Evolutionary conservation across 1,140 invertebrate genomes (phyloP).

Genomic region (Steinernema khuongi): DNA sequence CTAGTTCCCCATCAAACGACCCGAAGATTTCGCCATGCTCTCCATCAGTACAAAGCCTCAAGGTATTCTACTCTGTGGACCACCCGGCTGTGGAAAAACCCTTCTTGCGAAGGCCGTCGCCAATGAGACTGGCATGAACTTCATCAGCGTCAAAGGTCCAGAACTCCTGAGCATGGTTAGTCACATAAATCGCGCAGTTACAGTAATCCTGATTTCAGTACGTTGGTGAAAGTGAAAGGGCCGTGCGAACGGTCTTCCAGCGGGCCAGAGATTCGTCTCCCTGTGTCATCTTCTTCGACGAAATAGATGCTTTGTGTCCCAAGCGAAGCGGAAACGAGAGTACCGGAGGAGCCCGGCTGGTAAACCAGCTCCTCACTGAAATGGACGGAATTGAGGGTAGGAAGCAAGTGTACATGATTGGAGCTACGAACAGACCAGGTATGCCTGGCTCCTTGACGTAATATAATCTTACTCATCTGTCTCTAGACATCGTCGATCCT

Average conservation of each 20-base stretch:
- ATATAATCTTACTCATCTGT: conserved; percentile 21
- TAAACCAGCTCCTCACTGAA: conserved; percentile 94
- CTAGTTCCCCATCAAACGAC: conserved; percentile 79
- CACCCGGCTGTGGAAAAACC: conserved; percentile 69
- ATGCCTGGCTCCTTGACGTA: neutral
- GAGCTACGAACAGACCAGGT: conserved; percentile 84
- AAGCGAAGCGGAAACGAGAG: conserved; percentile 70
- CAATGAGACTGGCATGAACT: conserved; percentile 91
- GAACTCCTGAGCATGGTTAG: conserved; percentile 86
- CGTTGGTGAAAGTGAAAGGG: conserved; percentile 95
- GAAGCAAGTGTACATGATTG: conserved; percentile 82
- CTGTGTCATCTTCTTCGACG: conserved; percentile 99
- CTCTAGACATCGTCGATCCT: conserved; percentile 82
- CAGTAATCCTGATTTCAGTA: conserved; percentile 68
- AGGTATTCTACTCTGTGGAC: conserved; percentile 83
- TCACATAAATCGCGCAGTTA: conserved; percentile 31
- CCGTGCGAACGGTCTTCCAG: conserved; percentile 86
- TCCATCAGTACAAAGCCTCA: conserved; percentile 72
- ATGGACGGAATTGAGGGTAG: conserved; percentile 91
- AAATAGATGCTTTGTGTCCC: conserved; percentile 92
- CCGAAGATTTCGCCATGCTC: conserved; percentile 71
- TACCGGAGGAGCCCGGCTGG: conserved; percentile 69
- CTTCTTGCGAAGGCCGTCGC: conserved; percentile 70
- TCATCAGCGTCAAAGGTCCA: conserved; percentile 92
- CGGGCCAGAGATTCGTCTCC: conserved; percentile 87